Conservation (phyloP, 2,113 vertebrate species). For the Alces alces region DNA sequence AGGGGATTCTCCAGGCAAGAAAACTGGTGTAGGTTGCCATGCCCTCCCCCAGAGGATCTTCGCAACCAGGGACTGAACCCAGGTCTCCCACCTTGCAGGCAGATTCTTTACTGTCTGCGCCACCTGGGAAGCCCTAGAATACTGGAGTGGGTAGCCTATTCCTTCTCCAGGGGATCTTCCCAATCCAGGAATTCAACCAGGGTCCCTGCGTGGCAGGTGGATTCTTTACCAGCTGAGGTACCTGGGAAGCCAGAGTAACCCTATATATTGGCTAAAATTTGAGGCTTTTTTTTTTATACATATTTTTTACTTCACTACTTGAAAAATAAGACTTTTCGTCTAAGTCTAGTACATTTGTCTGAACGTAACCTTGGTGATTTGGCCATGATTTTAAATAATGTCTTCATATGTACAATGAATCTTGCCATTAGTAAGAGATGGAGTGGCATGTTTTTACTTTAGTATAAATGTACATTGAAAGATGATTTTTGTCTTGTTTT, state of each 20-base stretch:
- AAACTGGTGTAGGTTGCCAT: neutral
- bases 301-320: conserved; percentile 22
- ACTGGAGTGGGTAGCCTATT: neutral
- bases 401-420: conserved; percentile 1
- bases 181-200: neutral
- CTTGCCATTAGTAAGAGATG: neutral
- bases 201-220: neutral
- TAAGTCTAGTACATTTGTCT: neutral
- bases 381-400: neutral
- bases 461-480: neutral
- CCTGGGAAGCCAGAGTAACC: neutral
- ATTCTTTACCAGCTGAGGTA: neutral
- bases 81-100: neutral
- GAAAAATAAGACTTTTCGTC: neutral
- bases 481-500: neutral
- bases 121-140: neutral
- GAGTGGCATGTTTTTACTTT: neutral
- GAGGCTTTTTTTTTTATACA: neutral
- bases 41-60: neutral
- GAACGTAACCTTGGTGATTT: conserved; percentile 7
- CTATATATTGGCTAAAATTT: neutral
- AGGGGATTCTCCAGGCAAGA: neutral
- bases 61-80: neutral
- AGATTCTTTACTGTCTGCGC: neutral
- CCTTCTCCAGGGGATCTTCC: neutral